phyloP scores from a whole-genome alignment of 2,797 vertebrate species.

The Sebastes oblongus region DNA sequence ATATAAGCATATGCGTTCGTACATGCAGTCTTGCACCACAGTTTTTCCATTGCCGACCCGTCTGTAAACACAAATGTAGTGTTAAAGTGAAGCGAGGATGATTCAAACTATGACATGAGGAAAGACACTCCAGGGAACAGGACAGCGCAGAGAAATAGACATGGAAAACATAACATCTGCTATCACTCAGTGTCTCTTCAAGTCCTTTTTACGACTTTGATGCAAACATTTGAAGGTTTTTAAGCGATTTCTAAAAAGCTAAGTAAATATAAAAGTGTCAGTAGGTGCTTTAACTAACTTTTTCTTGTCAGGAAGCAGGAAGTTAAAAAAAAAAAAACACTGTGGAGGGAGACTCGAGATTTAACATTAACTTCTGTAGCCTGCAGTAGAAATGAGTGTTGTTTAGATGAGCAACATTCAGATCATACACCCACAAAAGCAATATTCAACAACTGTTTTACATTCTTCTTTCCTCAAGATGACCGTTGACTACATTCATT shows the following conservation, averaged over 20 bases:
- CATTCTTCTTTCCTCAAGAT: background rate
- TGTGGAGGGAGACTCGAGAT: background rate
- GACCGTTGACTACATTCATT: background rate
- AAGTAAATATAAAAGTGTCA: background rate
- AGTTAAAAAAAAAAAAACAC: background rate
- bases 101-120: background rate
- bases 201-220: background rate
- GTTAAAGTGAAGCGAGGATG: slow-evolving; percentile 8
- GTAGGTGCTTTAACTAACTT: background rate
- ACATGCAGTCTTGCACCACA: background rate
- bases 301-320: background rate
- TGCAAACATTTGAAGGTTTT: slow-evolving; percentile 1
- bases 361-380: background rate
- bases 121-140: background rate
- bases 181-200: background rate
- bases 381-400: background rate
- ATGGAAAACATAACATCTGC: slow-evolving; percentile 14
- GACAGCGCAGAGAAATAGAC: accelerated
- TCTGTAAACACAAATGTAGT: slow-evolving; percentile 15
- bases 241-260: background rate
- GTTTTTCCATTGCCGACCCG: slow-evolving; percentile 7
- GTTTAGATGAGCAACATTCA: background rate
- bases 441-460: background rate
- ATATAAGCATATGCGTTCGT: background rate
- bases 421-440: background rate